A percentile compares a stretch with the other conserved stretches of the same genome.
These are phyloP conservation scores for Drosophila neocordata DNA, from an alignment of 1,140 invertebrate genomes.

Conservation along the genomic window DNA sequence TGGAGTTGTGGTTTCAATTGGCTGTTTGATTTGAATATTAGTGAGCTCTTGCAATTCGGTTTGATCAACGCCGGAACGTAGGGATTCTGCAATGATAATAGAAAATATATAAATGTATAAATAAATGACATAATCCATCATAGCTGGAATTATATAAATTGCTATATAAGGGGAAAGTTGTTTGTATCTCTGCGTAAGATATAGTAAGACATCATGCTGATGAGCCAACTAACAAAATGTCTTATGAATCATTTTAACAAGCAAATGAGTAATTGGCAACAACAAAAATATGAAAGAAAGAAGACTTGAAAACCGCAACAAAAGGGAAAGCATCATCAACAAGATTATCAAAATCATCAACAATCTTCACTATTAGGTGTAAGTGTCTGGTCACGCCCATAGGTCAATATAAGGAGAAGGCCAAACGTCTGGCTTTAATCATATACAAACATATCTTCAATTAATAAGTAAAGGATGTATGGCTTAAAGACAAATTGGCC, in stretches of 20 bases:
- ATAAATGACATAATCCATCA: not conserved
- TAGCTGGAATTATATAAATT: not conserved
- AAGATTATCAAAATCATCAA: not conserved
- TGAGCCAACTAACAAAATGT: constrained; percentile 29
- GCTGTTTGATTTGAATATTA: constrained; percentile 20
- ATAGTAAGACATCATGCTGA: constrained; percentile 33
- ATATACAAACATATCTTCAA: constrained; percentile 26
- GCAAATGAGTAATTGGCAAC: constrained; percentile 22
- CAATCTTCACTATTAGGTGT: constrained; percentile 30
- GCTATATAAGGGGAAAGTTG: constrained; percentile 32
- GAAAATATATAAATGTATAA: not conserved
- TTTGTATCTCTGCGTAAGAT: constrained; percentile 25
- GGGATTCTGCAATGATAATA: constrained; percentile 53
- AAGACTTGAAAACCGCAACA: constrained; percentile 1
- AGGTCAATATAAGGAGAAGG: constrained; percentile 29
- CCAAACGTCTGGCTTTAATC: not conserved
- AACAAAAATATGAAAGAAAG: constrained; percentile 18
- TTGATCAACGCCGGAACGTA: constrained; percentile 64
- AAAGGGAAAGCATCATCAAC: constrained; percentile 65
- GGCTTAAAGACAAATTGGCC: constrained; percentile 44
- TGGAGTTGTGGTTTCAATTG: constrained; percentile 21
- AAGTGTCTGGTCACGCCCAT: constrained; percentile 37
- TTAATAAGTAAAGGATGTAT: constrained; percentile 49
- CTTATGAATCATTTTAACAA: constrained; percentile 37
- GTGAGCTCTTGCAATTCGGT: constrained; percentile 59